Evolutionary conservation across 2,113 vertebrate species (phyloP), one percentile per base, ranked within the genome.

Genomic region (Glareola pratincola): DNA sequence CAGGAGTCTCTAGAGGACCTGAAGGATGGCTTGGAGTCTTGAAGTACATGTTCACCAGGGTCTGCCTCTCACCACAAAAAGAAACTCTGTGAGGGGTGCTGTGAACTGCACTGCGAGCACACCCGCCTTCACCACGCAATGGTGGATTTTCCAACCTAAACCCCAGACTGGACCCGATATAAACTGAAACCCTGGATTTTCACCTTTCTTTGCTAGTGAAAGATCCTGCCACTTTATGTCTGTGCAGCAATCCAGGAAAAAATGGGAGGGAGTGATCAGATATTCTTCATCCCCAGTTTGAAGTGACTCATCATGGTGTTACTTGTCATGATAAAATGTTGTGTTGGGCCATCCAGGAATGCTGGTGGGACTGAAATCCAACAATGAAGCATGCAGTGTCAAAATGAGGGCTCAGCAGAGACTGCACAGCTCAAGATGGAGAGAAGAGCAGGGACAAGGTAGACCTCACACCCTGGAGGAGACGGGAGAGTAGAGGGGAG

Each of bases 91-190:
- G 56, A 77, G 41, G 48, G 8, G 3, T 26, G 26, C 39, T 48
- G 4, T 64, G 90, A 63, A 4, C 45, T 45, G n/a, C n/a, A 2
- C 32, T n/a, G 24, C 17, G 24, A 83, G 4, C 74, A 69, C 59
- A 39, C 13, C 45, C 36, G 10, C 34, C 78, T 71, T n/a, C 85
- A 47, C 30, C 48, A 32, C 4, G 0, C 37, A 14, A 0, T 2
- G 2, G 47, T 32, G n/a, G 12, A 7, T 23, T 8, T 45, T 37
- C 51, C 62, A n/a, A 3, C 34, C 32, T 30, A 41, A 72, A 23
- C n/a, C 16, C 60, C 66, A 34, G 23, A 2, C 4, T 10, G 69
- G 15, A 48, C 32, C n/a, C 48, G 30, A 11, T 18, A 43, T 2
- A 24, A 73, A 24, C 8, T 13, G 39, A 66, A 76, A 66, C 53